phyloP scores from a whole-genome alignment of 2,113 vertebrate species.

The Peucedramus taeniatus region DNA sequence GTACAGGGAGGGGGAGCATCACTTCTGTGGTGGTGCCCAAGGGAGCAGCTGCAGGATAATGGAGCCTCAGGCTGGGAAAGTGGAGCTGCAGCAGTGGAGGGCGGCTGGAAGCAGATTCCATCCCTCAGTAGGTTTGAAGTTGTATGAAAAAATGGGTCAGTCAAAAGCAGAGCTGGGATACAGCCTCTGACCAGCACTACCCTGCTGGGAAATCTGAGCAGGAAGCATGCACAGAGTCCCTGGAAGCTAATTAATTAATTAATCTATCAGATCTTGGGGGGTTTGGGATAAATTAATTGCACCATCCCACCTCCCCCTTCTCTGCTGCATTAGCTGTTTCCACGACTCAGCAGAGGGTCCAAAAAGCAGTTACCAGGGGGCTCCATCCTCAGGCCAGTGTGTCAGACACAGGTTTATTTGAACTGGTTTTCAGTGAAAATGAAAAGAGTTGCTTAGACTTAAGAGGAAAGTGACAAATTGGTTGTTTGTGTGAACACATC shows the following conservation, averaged over 20 bases:
- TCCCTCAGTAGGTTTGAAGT: rapidly evolving
- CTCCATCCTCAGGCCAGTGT: neutral
- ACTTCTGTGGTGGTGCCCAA: rapidly evolving
- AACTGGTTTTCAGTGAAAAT: neutral
- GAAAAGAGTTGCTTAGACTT: neutral
- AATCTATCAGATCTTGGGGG: neutral
- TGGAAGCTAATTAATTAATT: neutral
- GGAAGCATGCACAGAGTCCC: rapidly evolving
- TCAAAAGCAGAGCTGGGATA: neutral
- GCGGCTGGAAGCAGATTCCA: neutral
- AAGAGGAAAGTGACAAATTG: neutral
- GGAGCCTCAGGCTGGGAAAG: neutral
- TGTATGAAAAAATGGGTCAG: neutral
- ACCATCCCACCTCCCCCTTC: neutral
- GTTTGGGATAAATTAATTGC: neutral
- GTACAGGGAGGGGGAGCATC: neutral
- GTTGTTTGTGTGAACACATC: neutral
- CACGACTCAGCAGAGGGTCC: neutral
- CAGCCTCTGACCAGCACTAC: neutral
- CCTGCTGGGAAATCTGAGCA: neutral
- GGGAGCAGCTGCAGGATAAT: neutral
- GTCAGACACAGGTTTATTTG: neutral
- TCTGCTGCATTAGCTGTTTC: neutral
- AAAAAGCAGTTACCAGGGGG: neutral
- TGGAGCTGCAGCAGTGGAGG: rapidly evolving